Evolutionary conservation across 2,113 vertebrate genomes (phyloP), one percentile per base, ranked within the genome.

Genomic region (Psilopsiagon aymara): DNA sequence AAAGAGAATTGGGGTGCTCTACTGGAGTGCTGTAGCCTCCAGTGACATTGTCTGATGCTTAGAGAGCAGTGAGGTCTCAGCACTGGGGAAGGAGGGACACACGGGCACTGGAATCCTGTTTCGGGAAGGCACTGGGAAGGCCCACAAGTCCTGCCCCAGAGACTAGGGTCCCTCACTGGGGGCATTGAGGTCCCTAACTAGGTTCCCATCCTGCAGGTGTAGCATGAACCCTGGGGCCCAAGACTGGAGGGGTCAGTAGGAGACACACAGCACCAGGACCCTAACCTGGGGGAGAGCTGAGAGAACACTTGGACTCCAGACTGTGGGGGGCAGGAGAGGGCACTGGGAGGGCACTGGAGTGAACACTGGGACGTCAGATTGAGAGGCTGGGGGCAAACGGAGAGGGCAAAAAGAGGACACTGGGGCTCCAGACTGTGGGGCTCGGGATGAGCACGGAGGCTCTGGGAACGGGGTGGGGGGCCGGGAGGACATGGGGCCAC

Each of bases 381-480:
- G 82, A 21, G 8, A 49, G 41, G n/a, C 7, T 35, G 9, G 21
- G 19, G 21, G 10, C 8, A 37, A 33, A 11, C 25, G 15, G 31
- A 11, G 35, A 53, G 41, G 25, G 51, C 49, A 66, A 53, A 49
- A 11, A 46, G 53, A 77, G 44, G 44, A 46, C 53, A 59, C 39
- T 21, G 66, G 35, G 15, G 33, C 21, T 18, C 21, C 24, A 27
- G 37, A 17, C 17, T 17, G 31, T 8, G n/a, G 10, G 4, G 35
- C 11, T 77, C 10, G 11, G 29, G 17, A 9, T n/a, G 59, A 39
- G 28, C 31, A 20, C 44, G 1, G 52, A 35, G 39, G 29, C 43
- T 27, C 17, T 9, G 6, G 71, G 28, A 9, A 4, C 5, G 0
- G 19, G 13, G 27, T 9, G 24, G 21, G 14, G 25, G 3, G 13